A percentile compares a stretch with the other conserved stretches of the same genome.
Evolutionary conservation across 2,113 vertebrate species (phyloP).

Genomic region (Myodes glareolus): DNA sequence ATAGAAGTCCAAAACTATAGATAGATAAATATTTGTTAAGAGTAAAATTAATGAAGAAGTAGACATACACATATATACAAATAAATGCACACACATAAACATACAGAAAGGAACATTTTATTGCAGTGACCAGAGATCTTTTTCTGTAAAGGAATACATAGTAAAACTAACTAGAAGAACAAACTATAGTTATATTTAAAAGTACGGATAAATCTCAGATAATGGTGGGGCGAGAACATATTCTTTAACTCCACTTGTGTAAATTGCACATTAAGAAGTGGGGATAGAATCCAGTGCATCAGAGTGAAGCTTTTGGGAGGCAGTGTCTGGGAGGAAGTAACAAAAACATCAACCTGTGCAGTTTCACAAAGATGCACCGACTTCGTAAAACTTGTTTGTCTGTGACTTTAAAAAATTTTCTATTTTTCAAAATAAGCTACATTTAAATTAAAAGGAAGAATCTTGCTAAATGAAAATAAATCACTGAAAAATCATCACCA

Average conservation of each 20-base stretch:
- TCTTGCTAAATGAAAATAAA: not conserved
- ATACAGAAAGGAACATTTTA: not conserved
- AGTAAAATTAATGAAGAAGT: not conserved
- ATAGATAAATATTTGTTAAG: not conserved
- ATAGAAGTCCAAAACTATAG: not conserved
- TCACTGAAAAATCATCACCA: conserved; percentile 13
- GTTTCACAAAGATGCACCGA: not conserved
- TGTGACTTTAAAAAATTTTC: not conserved
- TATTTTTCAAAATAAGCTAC: not conserved
- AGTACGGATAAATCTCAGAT: not conserved
- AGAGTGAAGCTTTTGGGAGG: not conserved
- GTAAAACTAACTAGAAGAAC: not conserved
- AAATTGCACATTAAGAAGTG: not conserved
- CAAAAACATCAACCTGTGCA: not conserved
- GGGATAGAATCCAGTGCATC: not conserved
- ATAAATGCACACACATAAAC: not conserved
- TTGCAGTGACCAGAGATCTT: not conserved
- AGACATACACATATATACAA: no score
- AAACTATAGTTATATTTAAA: not conserved
- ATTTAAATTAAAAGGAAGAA: not conserved
- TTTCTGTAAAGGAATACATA: not conserved
- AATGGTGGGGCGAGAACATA: not conserved
- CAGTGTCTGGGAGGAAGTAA: not conserved
- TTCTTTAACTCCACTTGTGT: not conserved
- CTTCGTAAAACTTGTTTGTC: not conserved